Conservation (phyloP, 2,888 invertebrate genomes). For the Scaptomyza cyrtandrae region DNA sequence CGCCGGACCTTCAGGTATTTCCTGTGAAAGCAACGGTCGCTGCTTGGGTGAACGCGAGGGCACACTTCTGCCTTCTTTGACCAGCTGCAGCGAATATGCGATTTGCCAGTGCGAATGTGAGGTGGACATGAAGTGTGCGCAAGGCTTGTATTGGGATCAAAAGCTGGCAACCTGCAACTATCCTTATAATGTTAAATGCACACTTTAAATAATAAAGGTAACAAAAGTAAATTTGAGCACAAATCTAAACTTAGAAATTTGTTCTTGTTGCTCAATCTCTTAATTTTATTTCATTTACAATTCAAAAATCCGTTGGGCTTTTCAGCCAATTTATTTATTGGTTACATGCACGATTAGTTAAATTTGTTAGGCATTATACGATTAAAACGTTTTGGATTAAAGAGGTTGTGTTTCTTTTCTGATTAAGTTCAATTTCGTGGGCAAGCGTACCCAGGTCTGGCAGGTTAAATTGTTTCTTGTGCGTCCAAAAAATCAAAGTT, state of each 20-base stretch:
- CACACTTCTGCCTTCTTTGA: slow-evolving; percentile 40
- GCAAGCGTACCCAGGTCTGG: no score
- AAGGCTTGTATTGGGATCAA: slow-evolving; percentile 51
- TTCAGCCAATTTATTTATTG: neutral
- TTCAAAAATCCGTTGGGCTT: neutral
- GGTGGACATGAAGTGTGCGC: slow-evolving; percentile 51
- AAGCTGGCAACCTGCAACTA: slow-evolving; percentile 44
- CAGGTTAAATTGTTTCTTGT: no score
- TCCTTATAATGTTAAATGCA: slow-evolving; percentile 28
- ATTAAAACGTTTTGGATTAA: neutral
- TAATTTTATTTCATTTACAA: no score
- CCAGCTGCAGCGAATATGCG: slow-evolving; percentile 58
- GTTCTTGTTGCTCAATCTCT: neutral
- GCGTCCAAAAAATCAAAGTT: no score
- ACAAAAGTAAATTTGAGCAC: neutral
- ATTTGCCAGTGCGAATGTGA: slow-evolving; percentile 80
- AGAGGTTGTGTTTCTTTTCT: no score
- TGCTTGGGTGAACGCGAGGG: slow-evolving; percentile 66
- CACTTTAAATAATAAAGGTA: slow-evolving; percentile 21
- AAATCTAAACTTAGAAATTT: neutral
- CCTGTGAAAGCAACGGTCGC: slow-evolving; percentile 65
- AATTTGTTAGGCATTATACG: neutral
- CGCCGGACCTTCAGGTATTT: slow-evolving; percentile 76
- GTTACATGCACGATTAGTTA: neutral
- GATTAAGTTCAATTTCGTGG: no score